Percentiles rank a stretch among this genome's conserved stretches.
These are phyloP conservation scores for Arizona elegans DNA, from an alignment of 2,113 vertebrate species.

Conservation along the genomic window DNA sequence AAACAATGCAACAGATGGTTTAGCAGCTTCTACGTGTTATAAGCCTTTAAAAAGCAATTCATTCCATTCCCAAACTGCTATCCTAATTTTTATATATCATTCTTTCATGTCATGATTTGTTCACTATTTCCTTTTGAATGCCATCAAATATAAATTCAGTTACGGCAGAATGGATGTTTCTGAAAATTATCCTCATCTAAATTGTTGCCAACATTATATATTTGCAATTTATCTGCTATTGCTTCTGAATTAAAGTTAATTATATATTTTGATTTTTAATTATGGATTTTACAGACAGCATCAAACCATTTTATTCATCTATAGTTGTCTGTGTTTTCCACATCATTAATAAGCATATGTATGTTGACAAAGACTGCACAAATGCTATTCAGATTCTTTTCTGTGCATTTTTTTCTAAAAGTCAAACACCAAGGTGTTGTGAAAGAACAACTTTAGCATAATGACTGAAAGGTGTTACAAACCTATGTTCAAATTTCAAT, in stretches of 20 bases:
- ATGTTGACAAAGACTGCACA: no score
- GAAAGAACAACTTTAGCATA: not conserved
- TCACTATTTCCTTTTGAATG: not conserved
- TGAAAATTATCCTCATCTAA: not conserved
- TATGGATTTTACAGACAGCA: no score
- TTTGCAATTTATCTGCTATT: not conserved
- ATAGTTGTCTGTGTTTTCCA: no score
- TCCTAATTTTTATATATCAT: not conserved
- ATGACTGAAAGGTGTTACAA: not conserved
- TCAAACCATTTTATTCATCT: no score
- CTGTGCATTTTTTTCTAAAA: no score
- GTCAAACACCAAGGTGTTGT: no score
- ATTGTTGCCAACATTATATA: not conserved
- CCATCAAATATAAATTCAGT: not conserved
- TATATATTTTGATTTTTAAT: no score
- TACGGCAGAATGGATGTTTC: not conserved
- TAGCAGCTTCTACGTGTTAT: not conserved
- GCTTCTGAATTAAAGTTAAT: no score
- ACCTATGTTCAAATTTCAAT: not conserved
- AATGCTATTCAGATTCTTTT: no score
- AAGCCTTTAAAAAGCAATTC: not conserved
- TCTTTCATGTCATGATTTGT: not conserved
- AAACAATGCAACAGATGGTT: not conserved
- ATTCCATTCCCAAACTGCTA: not conserved
- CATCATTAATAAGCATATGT: no score